These are phyloP conservation scores for Syngnathus rostellatus DNA, from an alignment of 2,797 vertebrate species.

Conservation along the genomic window DNA sequence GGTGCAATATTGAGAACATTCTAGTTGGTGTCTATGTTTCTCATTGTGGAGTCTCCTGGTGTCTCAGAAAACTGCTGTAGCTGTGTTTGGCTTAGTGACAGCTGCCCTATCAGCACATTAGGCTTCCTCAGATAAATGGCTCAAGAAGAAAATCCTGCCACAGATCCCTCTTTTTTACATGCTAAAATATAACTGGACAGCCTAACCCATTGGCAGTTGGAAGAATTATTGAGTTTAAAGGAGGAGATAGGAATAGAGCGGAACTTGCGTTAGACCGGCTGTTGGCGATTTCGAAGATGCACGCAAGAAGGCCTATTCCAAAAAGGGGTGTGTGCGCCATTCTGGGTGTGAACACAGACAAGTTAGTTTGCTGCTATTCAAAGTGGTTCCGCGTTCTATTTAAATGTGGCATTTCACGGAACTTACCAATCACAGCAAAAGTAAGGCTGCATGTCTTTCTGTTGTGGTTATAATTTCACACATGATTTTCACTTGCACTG, in stretches of 20 bases:
- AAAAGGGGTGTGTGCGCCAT: neutral
- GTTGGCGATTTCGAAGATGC: too few species aligned
- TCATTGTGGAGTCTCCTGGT: conserved; percentile 32
- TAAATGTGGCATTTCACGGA: too few species aligned
- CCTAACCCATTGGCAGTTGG: conserved; percentile 17
- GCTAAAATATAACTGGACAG: conserved; percentile 32
- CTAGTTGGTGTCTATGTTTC: conserved; percentile 13
- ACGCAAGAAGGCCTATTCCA: too few species aligned
- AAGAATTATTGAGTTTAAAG: conserved; percentile 27
- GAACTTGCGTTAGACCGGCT: neutral
- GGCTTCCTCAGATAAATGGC: conserved; percentile 37
- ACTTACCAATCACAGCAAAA: too few species aligned
- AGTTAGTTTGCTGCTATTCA: too few species aligned
- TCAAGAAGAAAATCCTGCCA: conserved; percentile 28
- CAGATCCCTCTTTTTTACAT: conserved; percentile 4
- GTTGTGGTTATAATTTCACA: too few species aligned
- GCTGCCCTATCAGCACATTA: conserved; percentile 45
- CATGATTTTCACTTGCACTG: too few species aligned
- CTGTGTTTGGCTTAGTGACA: conserved; percentile 30
- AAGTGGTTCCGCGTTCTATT: too few species aligned
- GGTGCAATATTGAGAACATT: neutral
- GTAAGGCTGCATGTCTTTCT: too few species aligned
- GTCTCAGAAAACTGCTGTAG: conserved; percentile 34
- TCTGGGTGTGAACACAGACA: neutral
- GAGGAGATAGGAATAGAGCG: neutral